Evolutionary conservation across 2,888 invertebrate species (phyloP).

Genomic region (Hypena proboscidalis): DNA sequence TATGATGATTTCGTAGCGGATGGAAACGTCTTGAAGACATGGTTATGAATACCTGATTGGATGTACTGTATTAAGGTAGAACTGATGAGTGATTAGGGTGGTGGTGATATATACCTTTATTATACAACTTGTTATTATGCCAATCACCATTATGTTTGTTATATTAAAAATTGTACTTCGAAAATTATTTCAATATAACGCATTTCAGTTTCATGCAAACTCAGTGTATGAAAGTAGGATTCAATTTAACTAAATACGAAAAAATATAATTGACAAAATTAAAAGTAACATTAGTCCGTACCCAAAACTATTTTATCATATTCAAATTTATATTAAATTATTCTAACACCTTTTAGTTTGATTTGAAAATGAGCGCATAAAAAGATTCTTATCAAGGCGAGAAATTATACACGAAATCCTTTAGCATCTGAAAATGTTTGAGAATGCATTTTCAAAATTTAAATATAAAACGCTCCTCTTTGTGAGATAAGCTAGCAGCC

Average conservation of each 20-base stretch:
- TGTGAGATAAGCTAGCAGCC: conserved; percentile 31
- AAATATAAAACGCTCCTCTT: conserved; percentile 32
- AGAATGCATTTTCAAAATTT: conserved; percentile 32
- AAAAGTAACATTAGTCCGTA: no score
- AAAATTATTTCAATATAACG: no score
- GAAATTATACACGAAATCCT: background rate
- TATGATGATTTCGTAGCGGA: conserved; percentile 22
- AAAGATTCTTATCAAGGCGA: conserved; percentile 3
- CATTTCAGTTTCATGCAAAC: no score
- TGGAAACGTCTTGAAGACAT: conserved; percentile 10
- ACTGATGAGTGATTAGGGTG: conserved; percentile 9
- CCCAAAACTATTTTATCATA: no score
- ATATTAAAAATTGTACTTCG: no score
- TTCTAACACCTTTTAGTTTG: background rate
- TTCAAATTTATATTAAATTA: background rate
- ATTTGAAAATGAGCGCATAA: background rate
- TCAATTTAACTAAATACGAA: no score
- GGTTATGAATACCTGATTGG: conserved; percentile 2
- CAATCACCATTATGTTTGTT: no score
- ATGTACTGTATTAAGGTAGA: conserved; percentile 4
- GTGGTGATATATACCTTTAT: no score
- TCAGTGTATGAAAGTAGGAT: no score
- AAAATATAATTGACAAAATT: no score
- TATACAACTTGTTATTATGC: no score
- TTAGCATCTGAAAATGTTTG: conserved; percentile 15